phyloP scores from a whole-genome alignment of 2,888 invertebrate species.

The Drepanosiphum platanoidis region DNA sequence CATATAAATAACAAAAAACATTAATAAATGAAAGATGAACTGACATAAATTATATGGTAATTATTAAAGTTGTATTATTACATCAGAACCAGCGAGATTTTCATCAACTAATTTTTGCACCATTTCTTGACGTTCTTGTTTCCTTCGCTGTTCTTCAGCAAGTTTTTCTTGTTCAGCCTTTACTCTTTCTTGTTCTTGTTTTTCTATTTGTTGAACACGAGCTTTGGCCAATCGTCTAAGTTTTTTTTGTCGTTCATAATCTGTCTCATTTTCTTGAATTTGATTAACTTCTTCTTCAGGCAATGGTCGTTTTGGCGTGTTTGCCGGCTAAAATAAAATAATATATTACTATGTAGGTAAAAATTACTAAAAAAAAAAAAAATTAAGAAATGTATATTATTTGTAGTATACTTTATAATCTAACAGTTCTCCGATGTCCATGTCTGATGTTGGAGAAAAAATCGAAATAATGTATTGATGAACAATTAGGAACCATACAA shows the following conservation, averaged over 20 bases:
- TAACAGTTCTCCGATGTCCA: conserved; percentile 73
- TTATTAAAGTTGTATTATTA: not conserved
- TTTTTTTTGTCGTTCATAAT: conserved; percentile 68
- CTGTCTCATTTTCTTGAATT: conserved; percentile 73
- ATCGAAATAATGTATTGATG: not conserved
- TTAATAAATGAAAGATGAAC: not conserved
- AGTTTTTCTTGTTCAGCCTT: conserved; percentile 61
- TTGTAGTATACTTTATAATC: conserved; percentile 70
- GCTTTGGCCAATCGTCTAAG: conserved; percentile 65
- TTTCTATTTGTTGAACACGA: conserved; percentile 63
- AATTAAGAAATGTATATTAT: not conserved
- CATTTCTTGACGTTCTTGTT: conserved; percentile 60
- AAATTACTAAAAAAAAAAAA: not conserved
- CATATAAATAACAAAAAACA: conserved; percentile 49
- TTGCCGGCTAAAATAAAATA: conserved; percentile 75
- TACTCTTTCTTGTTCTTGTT: conserved; percentile 63
- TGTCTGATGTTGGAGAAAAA: conserved; percentile 64
- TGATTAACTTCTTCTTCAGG: conserved; percentile 74
- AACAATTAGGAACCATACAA: not conserved
- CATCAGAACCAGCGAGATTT: conserved; percentile 49
- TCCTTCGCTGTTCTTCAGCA: conserved; percentile 50
- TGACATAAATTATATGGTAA: no score
- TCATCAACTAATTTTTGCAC: conserved; percentile 57
- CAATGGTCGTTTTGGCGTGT: conserved; percentile 80
- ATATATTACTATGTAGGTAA: conserved; percentile 29